Evolutionary conservation across 2,113 vertebrate genomes (phyloP), one percentile per base, ranked within the genome.

Genomic region (Dasypus novemcinctus): DNA sequence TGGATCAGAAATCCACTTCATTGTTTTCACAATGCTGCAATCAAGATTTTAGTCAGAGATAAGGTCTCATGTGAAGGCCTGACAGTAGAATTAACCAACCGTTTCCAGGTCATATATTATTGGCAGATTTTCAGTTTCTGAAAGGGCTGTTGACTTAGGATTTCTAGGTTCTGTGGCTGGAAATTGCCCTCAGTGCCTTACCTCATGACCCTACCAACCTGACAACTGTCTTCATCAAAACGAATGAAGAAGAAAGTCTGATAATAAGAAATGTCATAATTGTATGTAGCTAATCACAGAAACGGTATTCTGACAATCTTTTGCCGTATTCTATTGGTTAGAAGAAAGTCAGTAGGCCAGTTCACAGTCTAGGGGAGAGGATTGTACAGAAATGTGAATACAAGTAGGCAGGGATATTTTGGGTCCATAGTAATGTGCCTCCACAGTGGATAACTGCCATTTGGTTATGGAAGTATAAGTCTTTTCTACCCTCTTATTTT

Each of bases 271-370:
- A 59, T n/a, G 38, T 83, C 36, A 38, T 4, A 43, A 20, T 49
- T n/a, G n/a, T 86, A 12, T 23, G 23, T 27, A 52, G 57, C 49
- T 38, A 54, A 52, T 15, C 63, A 25, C 36, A 83, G 25, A 90
- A 68, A 9, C 72, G 23, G 29, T 20, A 57, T 1, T 0, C 25
- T n/a, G n/a, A 13, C 0, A 10, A n/a, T n/a, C 14, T 23, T 46
- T 88, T 75, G 21, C 49, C 27, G 52, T 85, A 41, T 25, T 36
- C 46, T 78, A 9, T 74, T 75, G 31, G 4, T 43, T 63, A 63
- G 29, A 94, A 81, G 14, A 33, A 61, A 66, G 63, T 74, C 4
- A 20, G 38, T 46, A 27, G 17, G 14, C 38, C 12, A 64, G 8
- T 20, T 15, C 11, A 7, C 9, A 85, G 10, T 38, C 33, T n/a